phyloP scores from a whole-genome alignment of 2,113 vertebrate species.

The Empidonax alnorum region DNA sequence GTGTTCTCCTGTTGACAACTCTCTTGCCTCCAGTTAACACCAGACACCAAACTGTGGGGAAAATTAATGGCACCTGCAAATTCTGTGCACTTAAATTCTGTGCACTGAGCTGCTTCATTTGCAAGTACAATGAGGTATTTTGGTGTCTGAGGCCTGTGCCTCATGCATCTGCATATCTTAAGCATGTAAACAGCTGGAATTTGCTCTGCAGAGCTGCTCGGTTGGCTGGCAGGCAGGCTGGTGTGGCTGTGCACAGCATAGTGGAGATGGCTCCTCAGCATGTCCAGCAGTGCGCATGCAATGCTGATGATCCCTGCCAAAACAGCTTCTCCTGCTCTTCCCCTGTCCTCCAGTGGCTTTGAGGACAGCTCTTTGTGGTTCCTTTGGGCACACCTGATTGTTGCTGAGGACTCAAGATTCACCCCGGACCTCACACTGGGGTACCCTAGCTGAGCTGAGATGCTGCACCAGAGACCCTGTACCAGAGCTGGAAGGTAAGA shows the following conservation, averaged over 20 bases:
- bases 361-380: not conserved
- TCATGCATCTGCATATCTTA: not conserved
- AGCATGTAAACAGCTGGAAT: not conserved
- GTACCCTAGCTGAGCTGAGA: not conserved
- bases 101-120: slow-evolving; percentile 21
- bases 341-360: not conserved
- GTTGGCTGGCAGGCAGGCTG: not conserved
- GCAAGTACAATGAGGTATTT: slow-evolving; percentile 23
- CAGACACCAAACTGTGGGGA: slow-evolving; percentile 2
- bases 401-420: not conserved
- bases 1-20: not conserved
- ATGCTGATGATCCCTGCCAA: not conserved
- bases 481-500: not conserved
- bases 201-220: not conserved
- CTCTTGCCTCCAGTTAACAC: slow-evolving; percentile 1
- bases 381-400: not conserved
- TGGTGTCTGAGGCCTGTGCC: not conserved
- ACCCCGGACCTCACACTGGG: rapidly evolving
- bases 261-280: not conserved
- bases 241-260: rapidly evolving
- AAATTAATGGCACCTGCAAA: slow-evolving; percentile 44
- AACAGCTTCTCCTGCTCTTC: not conserved
- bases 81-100: not conserved
- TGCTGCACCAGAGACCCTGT: not conserved
- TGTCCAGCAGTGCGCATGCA: rapidly evolving